Conservation (phyloP, 2,113 vertebrate species). For the Acanthisitta chloris region DNA sequence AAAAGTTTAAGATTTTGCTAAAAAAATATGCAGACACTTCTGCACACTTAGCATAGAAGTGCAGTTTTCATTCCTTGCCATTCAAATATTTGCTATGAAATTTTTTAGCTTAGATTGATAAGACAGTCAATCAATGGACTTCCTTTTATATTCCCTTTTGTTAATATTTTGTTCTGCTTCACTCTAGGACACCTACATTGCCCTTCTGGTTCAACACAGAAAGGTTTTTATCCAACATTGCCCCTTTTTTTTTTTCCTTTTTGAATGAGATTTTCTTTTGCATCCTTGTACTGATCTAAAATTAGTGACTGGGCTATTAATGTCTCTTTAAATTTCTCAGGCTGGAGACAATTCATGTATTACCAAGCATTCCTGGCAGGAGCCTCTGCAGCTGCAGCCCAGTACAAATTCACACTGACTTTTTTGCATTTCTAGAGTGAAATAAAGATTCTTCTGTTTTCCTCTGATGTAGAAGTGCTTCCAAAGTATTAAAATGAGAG, state of each 20-base stretch:
- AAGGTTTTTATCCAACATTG: background rate
- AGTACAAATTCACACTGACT: background rate
- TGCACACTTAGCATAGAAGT: background rate
- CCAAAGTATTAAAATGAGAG: background rate
- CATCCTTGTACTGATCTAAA: background rate
- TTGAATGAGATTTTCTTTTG: background rate
- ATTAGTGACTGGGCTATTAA: background rate
- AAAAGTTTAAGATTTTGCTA: background rate
- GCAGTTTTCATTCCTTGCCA: background rate
- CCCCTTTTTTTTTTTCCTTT: background rate
- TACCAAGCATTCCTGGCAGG: background rate
- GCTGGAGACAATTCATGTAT: background rate
- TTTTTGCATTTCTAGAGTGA: background rate
- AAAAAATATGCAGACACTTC: background rate
- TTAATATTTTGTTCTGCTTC: background rate
- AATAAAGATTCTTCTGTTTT: background rate
- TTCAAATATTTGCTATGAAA: background rate
- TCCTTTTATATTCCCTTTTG: background rate
- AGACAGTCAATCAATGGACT: background rate
- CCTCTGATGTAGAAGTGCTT: background rate
- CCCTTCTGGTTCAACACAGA: background rate
- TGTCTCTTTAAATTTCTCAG: background rate
- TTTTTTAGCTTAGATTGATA: background rate
- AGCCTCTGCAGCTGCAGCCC: background rate
- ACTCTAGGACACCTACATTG: background rate